Conservation (phyloP, 2,797 vertebrate genomes). For the Hyperoplus lanceolatus region DNA sequence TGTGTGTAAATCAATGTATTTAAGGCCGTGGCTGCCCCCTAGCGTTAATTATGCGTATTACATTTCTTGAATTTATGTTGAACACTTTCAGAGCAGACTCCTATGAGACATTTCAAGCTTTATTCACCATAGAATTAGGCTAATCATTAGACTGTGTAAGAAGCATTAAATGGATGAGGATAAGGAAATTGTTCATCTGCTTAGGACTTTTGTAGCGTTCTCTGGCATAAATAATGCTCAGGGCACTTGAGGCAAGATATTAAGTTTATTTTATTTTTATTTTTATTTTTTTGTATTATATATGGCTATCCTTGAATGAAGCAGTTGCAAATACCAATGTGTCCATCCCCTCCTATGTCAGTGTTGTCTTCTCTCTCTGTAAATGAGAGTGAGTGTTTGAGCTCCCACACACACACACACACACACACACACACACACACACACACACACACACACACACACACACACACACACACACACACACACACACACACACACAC, state of each 20-base stretch:
- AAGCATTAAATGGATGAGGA: constrained; percentile 12
- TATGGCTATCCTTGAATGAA: background rate
- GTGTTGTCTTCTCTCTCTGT: constrained; percentile 8
- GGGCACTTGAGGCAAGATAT: background rate
- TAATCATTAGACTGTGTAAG: background rate
- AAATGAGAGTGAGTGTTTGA: constrained; percentile 14
- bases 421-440: background rate
- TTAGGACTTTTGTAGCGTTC: constrained; percentile 7
- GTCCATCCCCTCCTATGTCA: constrained; percentile 5
- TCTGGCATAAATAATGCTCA: background rate
- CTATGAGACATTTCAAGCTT: constrained; percentile 4
- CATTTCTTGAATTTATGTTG: background rate
- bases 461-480: background rate
- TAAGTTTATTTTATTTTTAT: no score
- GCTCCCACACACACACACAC: constrained; percentile 6
- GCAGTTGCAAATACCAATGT: constrained; percentile 8
- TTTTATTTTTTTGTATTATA: background rate
- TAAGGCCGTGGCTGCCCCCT: constrained; percentile 20
- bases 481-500: background rate
- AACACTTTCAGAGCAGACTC: background rate
- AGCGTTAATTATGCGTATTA: background rate
- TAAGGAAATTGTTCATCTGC: constrained; percentile 25
- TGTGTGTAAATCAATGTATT: background rate
- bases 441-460: constrained; percentile 4
- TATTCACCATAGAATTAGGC: constrained; percentile 16